A percentile compares a stretch with the other conserved stretches of the same genome.
Evolutionary conservation across 2,888 invertebrate genomes (phyloP).

Genomic region (Xylota sylvarum): DNA sequence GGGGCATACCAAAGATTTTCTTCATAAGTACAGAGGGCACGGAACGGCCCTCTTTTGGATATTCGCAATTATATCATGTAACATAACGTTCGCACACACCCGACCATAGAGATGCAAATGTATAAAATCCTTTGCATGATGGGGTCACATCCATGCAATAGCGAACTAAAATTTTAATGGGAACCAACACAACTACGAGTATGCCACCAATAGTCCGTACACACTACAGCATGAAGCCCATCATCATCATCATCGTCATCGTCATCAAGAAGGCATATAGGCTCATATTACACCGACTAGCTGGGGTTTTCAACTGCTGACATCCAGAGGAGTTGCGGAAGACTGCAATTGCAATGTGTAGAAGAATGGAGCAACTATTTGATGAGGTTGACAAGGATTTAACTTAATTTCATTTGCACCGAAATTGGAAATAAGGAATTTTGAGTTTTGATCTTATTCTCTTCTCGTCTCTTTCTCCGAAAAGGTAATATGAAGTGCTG

Average conservation of each 20-base stretch:
- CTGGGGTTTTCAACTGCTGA: constrained; percentile 18
- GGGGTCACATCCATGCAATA: constrained; percentile 12
- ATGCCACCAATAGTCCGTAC: constrained; percentile 9
- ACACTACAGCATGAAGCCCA: constrained; percentile 45
- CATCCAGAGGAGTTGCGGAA: constrained; percentile 50
- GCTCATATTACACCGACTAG: constrained; percentile 45
- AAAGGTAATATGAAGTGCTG: constrained; percentile 19
- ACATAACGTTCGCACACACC: background rate
- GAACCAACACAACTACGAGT: constrained; percentile 38
- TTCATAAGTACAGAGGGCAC: constrained; percentile 27
- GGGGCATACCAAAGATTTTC: constrained; percentile 27
- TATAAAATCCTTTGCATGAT: constrained; percentile 16
- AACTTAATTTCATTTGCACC: constrained; percentile 78
- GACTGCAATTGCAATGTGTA: constrained; percentile 72
- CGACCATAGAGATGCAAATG: background rate
- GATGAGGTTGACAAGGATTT: constrained; percentile 79
- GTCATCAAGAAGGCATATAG: constrained; percentile 50
- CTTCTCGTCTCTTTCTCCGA: constrained; percentile 33
- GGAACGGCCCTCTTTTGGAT: constrained; percentile 47
- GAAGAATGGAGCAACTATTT: constrained; percentile 79
- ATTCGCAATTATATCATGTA: constrained; percentile 57
- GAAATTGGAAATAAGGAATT: constrained; percentile 77
- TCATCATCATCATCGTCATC: constrained; percentile 25
- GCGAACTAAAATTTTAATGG: constrained; percentile 63
- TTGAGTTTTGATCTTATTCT: constrained; percentile 75